These are phyloP conservation scores for Halcyon badia DNA, from an alignment of 2,797 vertebrate genomes.

Conservation along the genomic window DNA sequence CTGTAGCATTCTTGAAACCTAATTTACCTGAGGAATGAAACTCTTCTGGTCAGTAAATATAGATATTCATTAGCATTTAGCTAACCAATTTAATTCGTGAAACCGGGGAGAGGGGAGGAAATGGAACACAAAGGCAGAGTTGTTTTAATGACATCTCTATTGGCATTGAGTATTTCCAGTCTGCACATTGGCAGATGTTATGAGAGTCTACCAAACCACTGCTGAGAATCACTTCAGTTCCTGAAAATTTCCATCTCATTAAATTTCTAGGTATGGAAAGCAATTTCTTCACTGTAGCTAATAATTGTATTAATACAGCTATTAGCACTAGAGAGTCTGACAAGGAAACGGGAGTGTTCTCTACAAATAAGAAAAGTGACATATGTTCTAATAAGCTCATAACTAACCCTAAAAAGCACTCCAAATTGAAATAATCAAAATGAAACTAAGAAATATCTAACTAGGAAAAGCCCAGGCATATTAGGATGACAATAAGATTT, in stretches of 20 bases:
- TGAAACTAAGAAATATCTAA: not conserved
- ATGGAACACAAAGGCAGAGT: not conserved
- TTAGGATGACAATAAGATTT: not conserved
- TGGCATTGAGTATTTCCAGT: not conserved
- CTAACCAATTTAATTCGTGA: not conserved
- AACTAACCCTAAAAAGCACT: not conserved
- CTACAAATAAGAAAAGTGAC: slow-evolving; percentile 45
- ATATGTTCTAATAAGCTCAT: not conserved
- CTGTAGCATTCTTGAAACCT: not conserved
- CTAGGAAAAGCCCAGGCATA: not conserved
- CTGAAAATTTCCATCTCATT: slow-evolving; percentile 47
- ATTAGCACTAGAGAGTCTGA: not conserved
- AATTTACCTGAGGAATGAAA: not conserved
- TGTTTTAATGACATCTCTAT: not conserved
- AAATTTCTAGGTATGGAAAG: slow-evolving; percentile 19
- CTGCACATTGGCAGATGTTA: slow-evolving; percentile 36
- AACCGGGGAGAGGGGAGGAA: not conserved
- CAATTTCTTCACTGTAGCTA: slow-evolving; percentile 7
- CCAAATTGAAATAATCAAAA: not conserved
- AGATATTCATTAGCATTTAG: not conserved
- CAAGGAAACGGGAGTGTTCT: not conserved
- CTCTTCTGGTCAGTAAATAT: not conserved
- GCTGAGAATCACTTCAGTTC: slow-evolving; percentile 20
- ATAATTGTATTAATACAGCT: slow-evolving; percentile 49
- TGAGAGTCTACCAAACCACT: slow-evolving; percentile 11